Conservation (phyloP, 2,113 vertebrate genomes). For the Periophthalmodon schlosseri region DNA sequence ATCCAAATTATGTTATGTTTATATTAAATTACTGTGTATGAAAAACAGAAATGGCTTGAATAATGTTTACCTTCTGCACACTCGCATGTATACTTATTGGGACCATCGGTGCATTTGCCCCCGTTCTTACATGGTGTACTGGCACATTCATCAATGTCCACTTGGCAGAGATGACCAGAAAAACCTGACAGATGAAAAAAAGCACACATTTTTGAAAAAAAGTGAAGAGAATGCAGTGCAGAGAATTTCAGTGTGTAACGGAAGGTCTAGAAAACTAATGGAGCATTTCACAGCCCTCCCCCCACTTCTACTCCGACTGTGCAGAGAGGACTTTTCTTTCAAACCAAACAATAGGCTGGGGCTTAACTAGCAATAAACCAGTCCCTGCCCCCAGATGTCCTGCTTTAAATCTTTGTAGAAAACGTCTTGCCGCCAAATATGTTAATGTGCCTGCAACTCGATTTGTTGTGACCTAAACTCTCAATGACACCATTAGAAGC, state of each 20-base stretch:
- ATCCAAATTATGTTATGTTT: neutral
- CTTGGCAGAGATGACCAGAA: conserved; percentile 89
- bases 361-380: conserved; percentile 60
- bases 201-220: neutral
- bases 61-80: conserved; percentile 86
- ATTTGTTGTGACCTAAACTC: conserved; percentile 12
- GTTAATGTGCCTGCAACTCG: conserved; percentile 52
- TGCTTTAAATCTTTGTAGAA: conserved; percentile 66
- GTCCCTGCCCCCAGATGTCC: conserved; percentile 70
- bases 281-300: conserved; percentile 27
- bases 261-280: conserved; percentile 43
- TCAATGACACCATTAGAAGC: conserved; percentile 16
- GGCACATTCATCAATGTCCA: conserved; percentile 92
- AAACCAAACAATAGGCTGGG: conserved; percentile 60
- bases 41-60: neutral
- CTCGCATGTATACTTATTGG: conserved; percentile 92
- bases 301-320: conserved; percentile 43
- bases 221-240: conserved; percentile 39
- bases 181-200: conserved; percentile 80
- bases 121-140: conserved; percentile 95
- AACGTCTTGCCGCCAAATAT: conserved; percentile 65
- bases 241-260: neutral
- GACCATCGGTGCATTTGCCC: conserved; percentile 90
- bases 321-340: conserved; percentile 74
- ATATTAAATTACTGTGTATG: neutral